Conservation (phyloP, 2,888 invertebrate species). For the Himalopsyche kuldschensis region DNA sequence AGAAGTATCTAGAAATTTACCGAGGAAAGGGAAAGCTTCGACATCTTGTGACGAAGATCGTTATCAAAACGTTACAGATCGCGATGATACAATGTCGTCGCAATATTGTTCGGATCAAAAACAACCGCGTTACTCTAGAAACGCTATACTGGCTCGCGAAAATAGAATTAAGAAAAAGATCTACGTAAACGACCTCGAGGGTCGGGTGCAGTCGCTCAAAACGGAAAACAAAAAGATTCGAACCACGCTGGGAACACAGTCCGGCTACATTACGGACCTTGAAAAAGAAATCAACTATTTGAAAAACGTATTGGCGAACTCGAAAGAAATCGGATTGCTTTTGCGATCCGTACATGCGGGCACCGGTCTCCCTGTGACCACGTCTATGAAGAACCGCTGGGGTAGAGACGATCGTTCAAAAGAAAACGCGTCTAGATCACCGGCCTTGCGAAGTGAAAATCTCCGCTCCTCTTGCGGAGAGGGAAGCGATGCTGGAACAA, state of each 20-base stretch:
- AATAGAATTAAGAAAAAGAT: slow-evolving; percentile 65
- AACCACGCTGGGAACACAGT: slow-evolving; percentile 54
- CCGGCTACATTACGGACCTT: slow-evolving; percentile 52
- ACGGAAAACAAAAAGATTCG: slow-evolving; percentile 54
- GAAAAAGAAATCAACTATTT: slow-evolving; percentile 59
- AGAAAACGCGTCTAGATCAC: not conserved
- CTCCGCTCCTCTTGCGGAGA: not conserved
- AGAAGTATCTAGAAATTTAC: not conserved
- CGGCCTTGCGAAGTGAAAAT: not conserved
- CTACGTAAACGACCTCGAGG: slow-evolving; percentile 60
- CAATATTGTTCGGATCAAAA: not conserved
- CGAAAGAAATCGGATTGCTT: slow-evolving; percentile 54
- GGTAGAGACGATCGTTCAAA: not conserved
- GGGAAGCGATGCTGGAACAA: not conserved
- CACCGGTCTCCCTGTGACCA: slow-evolving; percentile 16
- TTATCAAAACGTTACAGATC: not conserved
- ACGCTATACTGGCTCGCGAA: slow-evolving; percentile 65
- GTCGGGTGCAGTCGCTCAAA: slow-evolving; percentile 50
- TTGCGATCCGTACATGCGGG: slow-evolving; percentile 50
- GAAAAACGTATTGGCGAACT: slow-evolving; percentile 59
- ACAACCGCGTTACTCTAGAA: slow-evolving; percentile 44
- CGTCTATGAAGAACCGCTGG: slow-evolving; percentile 11
- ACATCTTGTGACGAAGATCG: slow-evolving; percentile 16
- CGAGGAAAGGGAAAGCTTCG: slow-evolving; percentile 4
- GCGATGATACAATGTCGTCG: not conserved